Base-by-base conservation (phyloP, 1,140 invertebrate species). In the Oryzaephilus surinamensis region DNA sequence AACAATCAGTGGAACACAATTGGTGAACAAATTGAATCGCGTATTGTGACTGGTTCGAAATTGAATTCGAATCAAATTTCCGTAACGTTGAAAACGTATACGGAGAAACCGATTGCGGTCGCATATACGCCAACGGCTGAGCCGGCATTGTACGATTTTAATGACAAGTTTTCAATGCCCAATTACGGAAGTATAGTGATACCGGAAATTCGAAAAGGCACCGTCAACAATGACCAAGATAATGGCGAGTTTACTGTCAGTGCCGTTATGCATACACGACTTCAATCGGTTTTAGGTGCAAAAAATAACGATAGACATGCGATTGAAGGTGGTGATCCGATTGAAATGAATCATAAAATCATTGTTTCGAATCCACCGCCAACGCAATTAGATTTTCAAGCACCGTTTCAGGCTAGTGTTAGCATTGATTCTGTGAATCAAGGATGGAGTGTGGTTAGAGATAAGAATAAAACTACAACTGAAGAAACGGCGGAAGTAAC, bases 351-450 rank as follows among this genome's bases (percentile, higher is more conserved):
- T 38, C 44, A 53, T 23, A 45, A 43, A 34, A 41, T 32, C 6
- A 43, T 49, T 33, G 20, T 35, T 5, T 44, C 45, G 14, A 21
- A 14, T 15, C 3, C 30, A 4, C 13, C 20, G 5, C 27, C n/a
- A 16, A 28, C 32, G n/a, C n/a, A n/a, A n/a, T 32, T 41, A 41
- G 71, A 75, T 46, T 80, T 81, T 38, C 73, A 79, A 67, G 77
- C 77, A 1, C 79, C 79, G 0, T 81, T 81, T 41, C 71, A 77
- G 6, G 76, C 79, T 0, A 80, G 77, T 50, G 59, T 74, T 1
- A 77, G 71, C 31, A 63, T 75, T 0, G 69, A 67, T 38, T 65
- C 66, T 21, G 52, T 56, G 12, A 52, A 54, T 18, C 74, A 77
- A 46, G 75, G 76, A 14, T 80, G 78, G 76, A 74, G 69, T 37